Percentiles rank a stretch among this genome's conserved stretches.
Evolutionary conservation across 2,113 vertebrate genomes (phyloP).

Genomic region (Tringa solitaria): DNA sequence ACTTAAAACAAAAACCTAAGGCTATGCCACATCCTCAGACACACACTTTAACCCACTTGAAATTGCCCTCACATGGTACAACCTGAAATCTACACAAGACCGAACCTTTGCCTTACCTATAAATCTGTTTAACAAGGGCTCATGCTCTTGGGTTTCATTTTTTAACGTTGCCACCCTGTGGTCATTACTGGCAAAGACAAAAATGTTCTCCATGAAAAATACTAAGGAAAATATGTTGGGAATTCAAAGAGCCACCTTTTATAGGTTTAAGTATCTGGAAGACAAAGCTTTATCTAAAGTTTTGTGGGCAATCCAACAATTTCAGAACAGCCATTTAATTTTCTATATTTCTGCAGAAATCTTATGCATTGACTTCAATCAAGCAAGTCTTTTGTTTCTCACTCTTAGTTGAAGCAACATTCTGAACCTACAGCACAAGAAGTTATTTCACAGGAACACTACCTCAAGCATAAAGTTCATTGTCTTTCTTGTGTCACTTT

Average conservation of each 20-base stretch:
- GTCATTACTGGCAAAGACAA: background rate
- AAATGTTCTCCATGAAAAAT: background rate
- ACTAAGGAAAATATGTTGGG: rapidly evolving
- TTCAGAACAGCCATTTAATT: background rate
- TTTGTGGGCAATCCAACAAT: background rate
- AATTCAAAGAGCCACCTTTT: background rate
- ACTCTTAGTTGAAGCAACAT: background rate
- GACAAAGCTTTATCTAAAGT: rapidly evolving
- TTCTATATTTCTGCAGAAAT: background rate
- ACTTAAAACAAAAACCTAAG: rapidly evolving
- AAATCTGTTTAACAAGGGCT: background rate
- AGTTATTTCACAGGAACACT: background rate
- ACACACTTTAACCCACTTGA: rapidly evolving
- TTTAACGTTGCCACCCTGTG: slow-evolving; percentile 32
- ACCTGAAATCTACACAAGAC: background rate
- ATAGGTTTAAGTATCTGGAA: background rate
- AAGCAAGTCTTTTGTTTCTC: background rate
- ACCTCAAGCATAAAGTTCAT: background rate
- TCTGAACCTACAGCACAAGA: background rate
- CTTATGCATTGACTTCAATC: background rate
- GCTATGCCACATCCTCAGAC: background rate
- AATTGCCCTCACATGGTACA: background rate
- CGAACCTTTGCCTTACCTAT: rapidly evolving
- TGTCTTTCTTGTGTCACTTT: background rate
- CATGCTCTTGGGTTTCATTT: background rate